Evolutionary conservation across 2,797 vertebrate genomes (phyloP).

Genomic region (Chanos chanos): DNA sequence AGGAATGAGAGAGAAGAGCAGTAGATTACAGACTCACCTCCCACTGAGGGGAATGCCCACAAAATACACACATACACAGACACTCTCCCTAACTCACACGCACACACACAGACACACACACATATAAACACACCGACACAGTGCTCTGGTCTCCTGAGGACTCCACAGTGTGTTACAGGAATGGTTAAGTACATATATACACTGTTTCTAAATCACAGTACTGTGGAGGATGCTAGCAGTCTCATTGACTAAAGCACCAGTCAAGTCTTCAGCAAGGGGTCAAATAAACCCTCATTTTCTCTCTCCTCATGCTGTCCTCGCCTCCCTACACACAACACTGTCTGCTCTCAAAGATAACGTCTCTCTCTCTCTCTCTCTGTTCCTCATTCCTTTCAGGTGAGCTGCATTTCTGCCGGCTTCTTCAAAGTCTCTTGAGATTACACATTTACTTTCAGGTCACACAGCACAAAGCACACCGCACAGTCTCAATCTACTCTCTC

Average conservation of each 20-base stretch:
- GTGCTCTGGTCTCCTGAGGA: not conserved
- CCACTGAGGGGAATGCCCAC: constrained; percentile 13
- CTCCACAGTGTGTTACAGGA: too few species aligned
- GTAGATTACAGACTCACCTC: constrained; percentile 26
- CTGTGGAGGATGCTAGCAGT: not conserved
- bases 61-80: constrained; percentile 6
- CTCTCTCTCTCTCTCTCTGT: not conserved
- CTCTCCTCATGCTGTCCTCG: not conserved
- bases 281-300: not conserved
- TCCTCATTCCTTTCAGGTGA: constrained; percentile 21
- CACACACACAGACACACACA: not conserved
- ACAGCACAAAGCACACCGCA: constrained; percentile 11
- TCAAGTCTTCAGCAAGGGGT: not conserved
- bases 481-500: constrained; percentile 32
- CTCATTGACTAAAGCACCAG: not conserved
- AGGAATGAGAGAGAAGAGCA: constrained; percentile 29
- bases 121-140: not conserved
- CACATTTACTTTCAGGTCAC: constrained; percentile 46
- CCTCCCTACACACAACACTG: too few species aligned
- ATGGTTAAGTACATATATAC: too few species aligned
- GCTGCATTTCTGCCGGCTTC: constrained; percentile 4
- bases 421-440: constrained; percentile 40
- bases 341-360: too few species aligned
- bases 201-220: not conserved
- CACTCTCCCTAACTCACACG: not conserved